phyloP scores from a whole-genome alignment of 64 coral and sea anemone species.

The Porites lutea region DNA sequence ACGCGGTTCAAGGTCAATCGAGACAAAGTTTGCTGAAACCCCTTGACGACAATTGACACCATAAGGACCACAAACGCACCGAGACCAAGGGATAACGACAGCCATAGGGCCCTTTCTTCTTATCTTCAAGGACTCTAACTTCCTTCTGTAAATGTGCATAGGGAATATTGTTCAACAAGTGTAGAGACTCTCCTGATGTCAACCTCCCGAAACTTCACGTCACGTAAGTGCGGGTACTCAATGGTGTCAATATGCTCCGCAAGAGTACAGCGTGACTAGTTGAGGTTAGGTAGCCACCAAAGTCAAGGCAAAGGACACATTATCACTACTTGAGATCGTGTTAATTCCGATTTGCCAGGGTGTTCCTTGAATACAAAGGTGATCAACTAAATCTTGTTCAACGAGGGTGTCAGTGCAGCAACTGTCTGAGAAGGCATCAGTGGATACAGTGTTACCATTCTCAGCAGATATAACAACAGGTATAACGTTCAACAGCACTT shows the following conservation, averaged over 20 bases:
- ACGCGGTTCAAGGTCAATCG: too few relatives aligned
- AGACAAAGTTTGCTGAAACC: too few relatives aligned
- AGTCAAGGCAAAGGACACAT: conserved; percentile 34
- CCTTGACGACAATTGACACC: too few relatives aligned
- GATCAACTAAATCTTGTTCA: too few relatives aligned
- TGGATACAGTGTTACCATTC: too few relatives aligned
- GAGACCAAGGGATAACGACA: conserved; percentile 51
- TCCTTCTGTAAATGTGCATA: conserved; percentile 57
- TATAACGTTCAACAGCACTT: too few relatives aligned
- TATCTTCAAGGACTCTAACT: conserved; percentile 46
- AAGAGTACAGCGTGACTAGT: too few relatives aligned
- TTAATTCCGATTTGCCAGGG: conserved; percentile 23
- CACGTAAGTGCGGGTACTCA: too few relatives aligned
- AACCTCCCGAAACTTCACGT: conserved; percentile 62
- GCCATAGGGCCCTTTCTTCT: conserved; percentile 53
- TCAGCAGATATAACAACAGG: too few relatives aligned
- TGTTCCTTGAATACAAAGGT: conserved; percentile 51
- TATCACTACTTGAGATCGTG: conserved; percentile 27
- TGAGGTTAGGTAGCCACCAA: too few relatives aligned
- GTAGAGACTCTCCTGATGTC: conserved; percentile 64
- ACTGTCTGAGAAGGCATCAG: too few relatives aligned
- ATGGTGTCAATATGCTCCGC: conserved; percentile 35
- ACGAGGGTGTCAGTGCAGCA: conserved; percentile 73
- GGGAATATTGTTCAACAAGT: conserved; percentile 73
- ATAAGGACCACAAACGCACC: too few relatives aligned